phyloP scores from a whole-genome alignment of 2,888 invertebrate species.

The Lasioglossum leucozonium region DNA sequence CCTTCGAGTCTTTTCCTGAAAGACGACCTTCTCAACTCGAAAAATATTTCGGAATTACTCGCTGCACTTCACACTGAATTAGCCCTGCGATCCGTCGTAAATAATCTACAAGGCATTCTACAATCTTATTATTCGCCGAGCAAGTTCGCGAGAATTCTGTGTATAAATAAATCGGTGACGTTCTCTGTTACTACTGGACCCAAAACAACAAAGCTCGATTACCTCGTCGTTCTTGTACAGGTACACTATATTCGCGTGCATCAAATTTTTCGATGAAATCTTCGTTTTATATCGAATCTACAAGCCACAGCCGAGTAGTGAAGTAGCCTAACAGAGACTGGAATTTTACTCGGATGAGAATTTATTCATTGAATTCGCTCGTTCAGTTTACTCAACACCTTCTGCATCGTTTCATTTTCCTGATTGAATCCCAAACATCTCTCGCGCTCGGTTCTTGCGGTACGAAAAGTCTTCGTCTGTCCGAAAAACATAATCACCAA shows the following conservation, averaged over 20 bases:
- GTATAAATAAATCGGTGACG: neutral
- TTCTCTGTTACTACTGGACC: neutral
- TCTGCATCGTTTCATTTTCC: neutral
- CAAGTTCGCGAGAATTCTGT: neutral
- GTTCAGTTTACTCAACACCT: neutral
- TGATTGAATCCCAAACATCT: neutral
- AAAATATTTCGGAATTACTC: neutral
- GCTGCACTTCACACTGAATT: neutral
- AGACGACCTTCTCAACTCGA: slow-evolving; percentile 24
- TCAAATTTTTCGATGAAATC: neutral
- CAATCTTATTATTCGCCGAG: neutral
- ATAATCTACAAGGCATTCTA: neutral
- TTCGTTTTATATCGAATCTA: too few species aligned
- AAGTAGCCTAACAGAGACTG: neutral
- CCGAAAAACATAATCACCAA: neutral
- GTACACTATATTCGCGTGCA: neutral
- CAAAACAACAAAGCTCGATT: slow-evolving; percentile 1
- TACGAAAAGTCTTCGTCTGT: neutral
- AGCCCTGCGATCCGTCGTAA: neutral
- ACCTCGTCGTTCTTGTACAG: neutral
- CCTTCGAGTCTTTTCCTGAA: slow-evolving; percentile 29
- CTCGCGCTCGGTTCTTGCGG: neutral
- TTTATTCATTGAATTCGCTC: neutral
- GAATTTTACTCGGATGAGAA: neutral
- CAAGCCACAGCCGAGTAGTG: too few species aligned